Evolutionary conservation across 2,888 invertebrate genomes (phyloP).

Genomic region (Metacarcinus magister): DNA sequence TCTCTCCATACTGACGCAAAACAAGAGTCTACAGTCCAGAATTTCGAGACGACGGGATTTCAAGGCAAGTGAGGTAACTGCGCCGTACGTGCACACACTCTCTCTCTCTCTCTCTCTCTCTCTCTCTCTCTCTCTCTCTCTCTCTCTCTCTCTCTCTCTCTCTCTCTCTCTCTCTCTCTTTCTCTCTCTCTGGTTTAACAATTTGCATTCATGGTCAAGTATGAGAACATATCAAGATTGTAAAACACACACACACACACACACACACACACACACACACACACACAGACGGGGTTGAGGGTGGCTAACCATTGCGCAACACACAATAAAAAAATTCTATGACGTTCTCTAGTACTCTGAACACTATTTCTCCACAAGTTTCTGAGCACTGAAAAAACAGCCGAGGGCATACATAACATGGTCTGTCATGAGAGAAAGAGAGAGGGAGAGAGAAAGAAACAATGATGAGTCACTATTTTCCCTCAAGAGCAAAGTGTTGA

Average conservation of each 20-base stretch:
- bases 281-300: background rate
- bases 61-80: conserved; percentile 56
- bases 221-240: conserved; percentile 27
- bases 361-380: conserved; percentile 3
- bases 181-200: background rate
- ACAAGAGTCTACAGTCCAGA: background rate
- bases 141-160: background rate
- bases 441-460: too few species aligned
- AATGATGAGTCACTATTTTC: conserved; percentile 22
- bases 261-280: conserved; percentile 27
- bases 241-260: conserved; percentile 4
- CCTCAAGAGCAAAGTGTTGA: background rate
- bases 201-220: conserved; percentile 28
- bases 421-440: background rate
- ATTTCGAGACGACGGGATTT: conserved; percentile 35
- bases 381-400: background rate
- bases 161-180: background rate
- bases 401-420: background rate
- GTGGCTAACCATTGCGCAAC: conserved; percentile 19
- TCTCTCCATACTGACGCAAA: background rate
- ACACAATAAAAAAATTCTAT: background rate
- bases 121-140: background rate
- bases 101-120: too few species aligned
- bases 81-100: conserved; percentile 22
- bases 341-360: background rate